Evolutionary conservation across 2,888 invertebrate species (phyloP), one percentile per base, ranked within the genome.

Genomic region (Pseudeuparius sepicola): DNA sequence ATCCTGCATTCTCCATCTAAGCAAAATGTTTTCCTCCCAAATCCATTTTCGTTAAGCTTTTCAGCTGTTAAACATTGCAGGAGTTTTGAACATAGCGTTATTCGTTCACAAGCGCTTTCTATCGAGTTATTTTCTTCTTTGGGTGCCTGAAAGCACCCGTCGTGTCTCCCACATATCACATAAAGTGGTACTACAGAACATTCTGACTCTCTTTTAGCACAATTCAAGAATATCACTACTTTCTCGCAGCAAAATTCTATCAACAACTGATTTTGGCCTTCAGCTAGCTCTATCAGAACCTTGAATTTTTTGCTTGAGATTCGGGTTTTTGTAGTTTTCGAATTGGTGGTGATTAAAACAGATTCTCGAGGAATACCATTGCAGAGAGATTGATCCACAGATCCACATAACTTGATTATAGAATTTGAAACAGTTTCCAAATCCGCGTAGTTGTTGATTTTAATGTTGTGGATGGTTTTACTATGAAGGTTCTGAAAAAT

Each of bases 1-100:
- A 83, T 63, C 47, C 76, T 65, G 53, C 89, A 89, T 48, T 74
- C 69, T 51, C 75, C 71, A 56, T 84, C 82, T 14, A 92, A 59
- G 48, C 77, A 75, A 60, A 94, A 94, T 2, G 90, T 86, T 65
- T 82, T 80, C 41, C 83, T 66, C 2, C 74, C 78, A 34, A 82
- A 72, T 7, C 81, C 82, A 46, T 79, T 76, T 57, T 89, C 85
- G 44, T 73, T 70, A 14, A 94, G 63, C 59, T 89, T 92, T 60
- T 93, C 89, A 0, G 88, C 88, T 42, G 84, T 82, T 45, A 93
- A 66, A 39, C 81, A 75, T 64, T 94, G 94, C 40, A 93, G 73
- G 31, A 94, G 65, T 53, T 83, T 76, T 7, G 83, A 71, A 28
- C 83, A 82, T 4, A 88, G 61, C 34, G 75, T 69, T 50, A 94